Evolutionary conservation across 2,113 vertebrate genomes (phyloP).

Genomic region (Cyanoramphus novaezelandiae): DNA sequence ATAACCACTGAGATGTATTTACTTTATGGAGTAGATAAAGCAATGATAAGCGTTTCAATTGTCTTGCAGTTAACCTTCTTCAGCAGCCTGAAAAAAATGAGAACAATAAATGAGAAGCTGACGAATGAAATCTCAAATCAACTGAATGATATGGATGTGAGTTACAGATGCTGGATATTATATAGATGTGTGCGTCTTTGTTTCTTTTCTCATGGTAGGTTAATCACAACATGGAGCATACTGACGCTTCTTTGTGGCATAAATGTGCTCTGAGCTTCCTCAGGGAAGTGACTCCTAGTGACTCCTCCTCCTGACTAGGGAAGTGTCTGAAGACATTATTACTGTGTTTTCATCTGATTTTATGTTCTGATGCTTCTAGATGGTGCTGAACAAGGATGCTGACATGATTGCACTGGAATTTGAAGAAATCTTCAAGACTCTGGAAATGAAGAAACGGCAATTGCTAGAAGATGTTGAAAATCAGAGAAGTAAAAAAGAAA

Average conservation of each 20-base stretch:
- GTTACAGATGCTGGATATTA: neutral
- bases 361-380: neutral
- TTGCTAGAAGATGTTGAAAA: conserved; percentile 60
- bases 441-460: conserved; percentile 62
- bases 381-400: conserved; percentile 29
- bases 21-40: neutral
- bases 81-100: conserved; percentile 67
- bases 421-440: conserved; percentile 55
- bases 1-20: neutral
- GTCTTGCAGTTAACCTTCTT: conserved; percentile 68
- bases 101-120: conserved; percentile 58
- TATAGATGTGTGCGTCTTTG: neutral
- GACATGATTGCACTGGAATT: conserved; percentile 54
- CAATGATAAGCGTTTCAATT: neutral
- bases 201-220: neutral
- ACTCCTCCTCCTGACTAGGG: neutral
- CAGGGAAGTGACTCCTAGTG: neutral
- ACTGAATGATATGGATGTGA: conserved; percentile 1
- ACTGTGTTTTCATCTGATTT: neutral
- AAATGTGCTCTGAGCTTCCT: neutral
- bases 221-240: neutral
- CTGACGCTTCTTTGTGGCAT: neutral
- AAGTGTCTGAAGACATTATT: neutral
- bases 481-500: conserved; percentile 53
- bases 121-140: conserved; percentile 35